Percentiles rank a stretch among this genome's conserved stretches.
Conservation (phyloP, 92 coral and sea anemone genomes). For the Umimayanthus kanabou region DNA sequence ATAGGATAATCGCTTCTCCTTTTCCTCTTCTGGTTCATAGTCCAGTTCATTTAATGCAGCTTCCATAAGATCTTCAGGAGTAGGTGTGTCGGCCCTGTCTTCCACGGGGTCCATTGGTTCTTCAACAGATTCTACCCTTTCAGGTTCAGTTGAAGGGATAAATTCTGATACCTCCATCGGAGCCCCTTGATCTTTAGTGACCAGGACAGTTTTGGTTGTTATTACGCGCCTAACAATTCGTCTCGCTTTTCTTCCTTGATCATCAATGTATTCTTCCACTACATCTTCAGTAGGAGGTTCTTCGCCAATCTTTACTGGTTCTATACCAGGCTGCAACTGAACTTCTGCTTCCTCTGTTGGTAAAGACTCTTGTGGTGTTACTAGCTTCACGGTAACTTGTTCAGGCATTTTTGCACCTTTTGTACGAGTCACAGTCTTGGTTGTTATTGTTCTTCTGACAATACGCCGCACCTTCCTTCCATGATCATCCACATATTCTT, state of each 20-base stretch:
- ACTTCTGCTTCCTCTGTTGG: constrained; percentile 24
- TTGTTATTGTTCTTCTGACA: constrained; percentile 53
- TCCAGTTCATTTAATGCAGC: constrained; percentile 26
- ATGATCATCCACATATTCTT: constrained; percentile 70
- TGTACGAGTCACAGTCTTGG: constrained; percentile 40
- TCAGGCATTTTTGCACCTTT: constrained; percentile 36
- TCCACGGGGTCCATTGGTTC: neutral
- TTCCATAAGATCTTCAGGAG: constrained; percentile 37
- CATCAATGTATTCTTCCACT: constrained; percentile 62
- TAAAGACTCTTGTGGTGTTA: constrained; percentile 34
- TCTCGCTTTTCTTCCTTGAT: constrained; percentile 54
- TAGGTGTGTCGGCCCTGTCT: neutral
- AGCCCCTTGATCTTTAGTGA: constrained; percentile 3
- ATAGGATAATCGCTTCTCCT: neutral
- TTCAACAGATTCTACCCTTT: constrained; percentile 19
- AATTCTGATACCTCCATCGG: neutral
- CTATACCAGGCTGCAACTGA: neutral
- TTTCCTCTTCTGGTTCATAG: neutral
- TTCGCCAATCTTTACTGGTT: constrained; percentile 35
- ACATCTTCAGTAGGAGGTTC: constrained; percentile 52
- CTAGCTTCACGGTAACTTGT: constrained; percentile 30
- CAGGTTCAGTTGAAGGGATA: constrained; percentile 17
- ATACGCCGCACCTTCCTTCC: constrained; percentile 77
- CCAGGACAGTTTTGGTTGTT: constrained; percentile 25
- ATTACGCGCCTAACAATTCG: constrained; percentile 38